Evolutionary conservation across 2,113 vertebrate species (phyloP).

Genomic region (Etheostoma spectabile): DNA sequence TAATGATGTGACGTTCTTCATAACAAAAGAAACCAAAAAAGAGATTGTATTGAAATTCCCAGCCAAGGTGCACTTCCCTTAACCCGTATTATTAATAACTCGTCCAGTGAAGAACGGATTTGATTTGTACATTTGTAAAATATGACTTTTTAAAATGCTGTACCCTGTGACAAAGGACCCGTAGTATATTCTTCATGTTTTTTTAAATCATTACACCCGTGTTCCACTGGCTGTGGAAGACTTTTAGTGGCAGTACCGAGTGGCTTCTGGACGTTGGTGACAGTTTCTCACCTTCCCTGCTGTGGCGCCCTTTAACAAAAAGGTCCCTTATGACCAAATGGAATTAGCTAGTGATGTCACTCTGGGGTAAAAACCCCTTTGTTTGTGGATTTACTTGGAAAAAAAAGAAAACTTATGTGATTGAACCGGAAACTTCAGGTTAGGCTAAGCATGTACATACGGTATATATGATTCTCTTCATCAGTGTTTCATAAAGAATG

Average conservation of each 20-base stretch:
- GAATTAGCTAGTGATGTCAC: slow-evolving; percentile 16
- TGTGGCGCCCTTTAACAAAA: slow-evolving; percentile 21
- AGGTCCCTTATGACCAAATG: background rate
- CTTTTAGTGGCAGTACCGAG: background rate
- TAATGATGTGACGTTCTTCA: background rate
- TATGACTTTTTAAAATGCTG: background rate
- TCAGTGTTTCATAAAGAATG: background rate
- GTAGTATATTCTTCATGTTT: too few relatives aligned
- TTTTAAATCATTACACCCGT: too few relatives aligned
- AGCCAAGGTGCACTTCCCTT: background rate
- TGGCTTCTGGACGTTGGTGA: background rate
- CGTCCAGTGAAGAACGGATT: background rate
- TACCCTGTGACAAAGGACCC: background rate
- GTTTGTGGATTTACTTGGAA: background rate
- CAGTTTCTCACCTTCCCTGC: background rate
- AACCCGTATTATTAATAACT: background rate
- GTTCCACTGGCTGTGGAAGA: background rate
- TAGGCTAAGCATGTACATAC: background rate
- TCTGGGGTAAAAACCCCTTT: background rate
- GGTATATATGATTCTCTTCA: background rate
- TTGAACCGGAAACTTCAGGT: background rate
- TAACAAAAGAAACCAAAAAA: too few relatives aligned
- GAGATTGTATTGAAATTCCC: background rate
- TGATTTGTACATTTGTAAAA: background rate
- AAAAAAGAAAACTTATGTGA: background rate